Evolutionary conservation across 2,113 vertebrate genomes (phyloP).

Genomic region (Herpailurus yagouaroundi): DNA sequence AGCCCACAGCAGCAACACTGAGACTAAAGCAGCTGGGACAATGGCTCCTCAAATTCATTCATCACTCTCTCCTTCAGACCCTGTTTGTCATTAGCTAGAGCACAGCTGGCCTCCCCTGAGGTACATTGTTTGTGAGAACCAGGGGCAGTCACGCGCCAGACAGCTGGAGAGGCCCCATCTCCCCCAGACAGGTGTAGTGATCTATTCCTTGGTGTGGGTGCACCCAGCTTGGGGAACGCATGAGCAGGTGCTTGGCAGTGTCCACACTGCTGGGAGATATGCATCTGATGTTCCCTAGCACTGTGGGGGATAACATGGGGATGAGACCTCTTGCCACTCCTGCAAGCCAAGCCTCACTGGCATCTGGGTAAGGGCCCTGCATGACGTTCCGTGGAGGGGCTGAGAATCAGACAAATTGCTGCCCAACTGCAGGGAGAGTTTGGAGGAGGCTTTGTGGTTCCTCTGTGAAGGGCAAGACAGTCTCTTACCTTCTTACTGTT

Average conservation of each 20-base stretch:
- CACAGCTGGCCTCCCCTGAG: slow-evolving; percentile 49
- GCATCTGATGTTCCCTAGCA: neutral
- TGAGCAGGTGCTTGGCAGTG: neutral
- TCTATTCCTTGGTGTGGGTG: neutral
- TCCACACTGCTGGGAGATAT: neutral
- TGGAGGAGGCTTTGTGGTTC: neutral
- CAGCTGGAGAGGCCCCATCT: neutral
- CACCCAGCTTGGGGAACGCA: neutral
- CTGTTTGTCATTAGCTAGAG: slow-evolving; percentile 59
- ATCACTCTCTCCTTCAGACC: slow-evolving; percentile 32
- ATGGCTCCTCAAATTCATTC: slow-evolving; percentile 57
- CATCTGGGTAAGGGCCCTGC: neutral
- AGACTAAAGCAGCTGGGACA: neutral
- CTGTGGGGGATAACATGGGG: neutral
- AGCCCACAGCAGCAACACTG: neutral
- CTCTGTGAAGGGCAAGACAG: neutral
- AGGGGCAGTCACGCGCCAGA: neutral
- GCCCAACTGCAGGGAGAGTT: neutral
- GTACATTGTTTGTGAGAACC: neutral
- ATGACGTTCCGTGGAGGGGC: neutral
- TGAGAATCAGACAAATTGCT: neutral
- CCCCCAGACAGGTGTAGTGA: neutral
- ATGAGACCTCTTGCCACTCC: neutral
- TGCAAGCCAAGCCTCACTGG: neutral
- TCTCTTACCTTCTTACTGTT: neutral